Conservation (phyloP, 2,113 vertebrate species). For the Oryzias melastigma region DNA sequence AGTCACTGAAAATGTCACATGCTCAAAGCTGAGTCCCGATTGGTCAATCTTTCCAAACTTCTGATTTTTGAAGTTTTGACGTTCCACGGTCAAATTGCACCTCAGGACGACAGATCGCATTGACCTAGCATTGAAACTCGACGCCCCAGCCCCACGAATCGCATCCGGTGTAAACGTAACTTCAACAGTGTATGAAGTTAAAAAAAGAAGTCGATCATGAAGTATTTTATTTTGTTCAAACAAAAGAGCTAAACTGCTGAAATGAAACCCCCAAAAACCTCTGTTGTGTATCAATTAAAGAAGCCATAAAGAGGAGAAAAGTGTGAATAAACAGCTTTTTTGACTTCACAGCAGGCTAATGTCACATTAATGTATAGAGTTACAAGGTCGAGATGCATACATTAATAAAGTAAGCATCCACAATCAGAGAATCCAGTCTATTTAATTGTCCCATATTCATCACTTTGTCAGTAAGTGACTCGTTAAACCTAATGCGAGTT, state of each 20-base stretch:
- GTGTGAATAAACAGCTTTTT: slow-evolving; percentile 54
- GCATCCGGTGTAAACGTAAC: too few species aligned
- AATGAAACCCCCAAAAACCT: not conserved
- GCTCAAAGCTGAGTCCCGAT: too few species aligned
- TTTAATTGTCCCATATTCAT: slow-evolving; percentile 71
- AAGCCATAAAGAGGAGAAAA: slow-evolving; percentile 36
- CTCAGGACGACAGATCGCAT: too few species aligned
- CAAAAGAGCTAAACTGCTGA: too few species aligned
- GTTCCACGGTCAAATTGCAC: too few species aligned
- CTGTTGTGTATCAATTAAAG: slow-evolving; percentile 14
- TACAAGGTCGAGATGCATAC: slow-evolving; percentile 47
- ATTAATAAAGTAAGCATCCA: slow-evolving; percentile 59
- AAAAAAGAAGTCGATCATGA: slow-evolving; percentile 40
- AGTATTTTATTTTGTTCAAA: slow-evolving; percentile 21
- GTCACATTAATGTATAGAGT: slow-evolving; percentile 71
- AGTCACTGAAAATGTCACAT: too few species aligned
- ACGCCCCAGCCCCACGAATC: too few species aligned
- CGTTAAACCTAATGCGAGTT: slow-evolving; percentile 69
- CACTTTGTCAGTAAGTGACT: slow-evolving; percentile 74
- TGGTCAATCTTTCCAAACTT: too few species aligned
- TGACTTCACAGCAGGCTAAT: slow-evolving; percentile 46
- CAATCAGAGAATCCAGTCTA: slow-evolving; percentile 62
- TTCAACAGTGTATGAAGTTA: too few species aligned
- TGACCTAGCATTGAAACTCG: too few species aligned
- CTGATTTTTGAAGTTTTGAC: too few species aligned